phyloP scores from a whole-genome alignment of 2,797 vertebrate genomes.

The Coregonus sp. region DNA sequence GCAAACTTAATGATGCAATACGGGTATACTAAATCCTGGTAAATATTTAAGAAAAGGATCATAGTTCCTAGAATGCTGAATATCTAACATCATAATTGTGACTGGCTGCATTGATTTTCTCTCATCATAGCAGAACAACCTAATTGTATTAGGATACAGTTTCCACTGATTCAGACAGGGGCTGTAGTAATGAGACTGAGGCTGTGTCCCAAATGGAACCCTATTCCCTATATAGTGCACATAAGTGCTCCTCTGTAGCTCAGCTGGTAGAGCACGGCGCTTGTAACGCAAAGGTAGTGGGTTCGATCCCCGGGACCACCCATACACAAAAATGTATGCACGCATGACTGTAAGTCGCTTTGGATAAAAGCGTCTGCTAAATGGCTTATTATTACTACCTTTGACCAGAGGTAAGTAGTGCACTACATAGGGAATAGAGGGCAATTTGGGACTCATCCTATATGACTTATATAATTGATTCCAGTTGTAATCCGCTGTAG shows the following conservation, averaged over 20 bases:
- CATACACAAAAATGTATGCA: too few relatives aligned
- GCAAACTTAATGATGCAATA: too few relatives aligned
- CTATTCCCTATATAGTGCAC: not conserved
- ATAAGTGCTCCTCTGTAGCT: too few relatives aligned
- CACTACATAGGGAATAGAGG: not conserved
- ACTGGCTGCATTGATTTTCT: not conserved
- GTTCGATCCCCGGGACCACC: too few relatives aligned
- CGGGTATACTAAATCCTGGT: too few relatives aligned
- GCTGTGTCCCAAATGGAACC: not conserved
- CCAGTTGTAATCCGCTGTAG: conserved; percentile 37
- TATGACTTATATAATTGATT: conserved; percentile 1
- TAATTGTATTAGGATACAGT: not conserved
- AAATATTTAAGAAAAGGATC: too few relatives aligned
- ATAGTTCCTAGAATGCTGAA: too few relatives aligned
- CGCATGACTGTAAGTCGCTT: too few relatives aligned
- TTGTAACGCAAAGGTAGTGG: too few relatives aligned
- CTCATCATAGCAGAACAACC: not conserved
- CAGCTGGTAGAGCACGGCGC: too few relatives aligned
- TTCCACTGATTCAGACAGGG: conserved; percentile 7
- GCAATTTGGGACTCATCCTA: not conserved
- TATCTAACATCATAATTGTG: not conserved
- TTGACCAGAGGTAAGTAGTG: not conserved
- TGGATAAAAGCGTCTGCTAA: too few relatives aligned
- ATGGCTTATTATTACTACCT: too few relatives aligned
- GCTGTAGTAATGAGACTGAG: not conserved